Percentiles rank a stretch among this genome's conserved stretches.
Evolutionary conservation across 64 coral and sea anemone species (phyloP).

Genomic region (Stichodactyla mertensii): DNA sequence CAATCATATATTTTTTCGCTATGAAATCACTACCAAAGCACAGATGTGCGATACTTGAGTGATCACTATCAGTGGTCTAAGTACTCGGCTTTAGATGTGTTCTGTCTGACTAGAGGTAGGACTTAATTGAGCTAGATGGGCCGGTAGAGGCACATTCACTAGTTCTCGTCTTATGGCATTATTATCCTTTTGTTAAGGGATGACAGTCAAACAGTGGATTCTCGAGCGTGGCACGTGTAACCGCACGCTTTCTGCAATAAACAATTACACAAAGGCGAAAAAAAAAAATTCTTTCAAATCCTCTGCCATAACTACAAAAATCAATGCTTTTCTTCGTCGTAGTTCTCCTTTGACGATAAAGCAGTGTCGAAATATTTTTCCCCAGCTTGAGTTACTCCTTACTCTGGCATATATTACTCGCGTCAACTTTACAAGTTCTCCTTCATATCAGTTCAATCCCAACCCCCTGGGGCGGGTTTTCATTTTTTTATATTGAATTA

Average conservation of each 20-base stretch:
- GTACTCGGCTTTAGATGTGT: background rate
- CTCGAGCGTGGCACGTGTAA: background rate
- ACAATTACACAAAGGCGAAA: background rate
- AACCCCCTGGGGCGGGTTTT: background rate
- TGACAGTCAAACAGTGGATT: background rate
- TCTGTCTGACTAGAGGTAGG: background rate
- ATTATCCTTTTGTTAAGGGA: background rate
- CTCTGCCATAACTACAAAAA: background rate
- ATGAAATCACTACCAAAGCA: conserved; percentile 4
- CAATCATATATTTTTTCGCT: background rate
- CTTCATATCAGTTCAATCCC: background rate
- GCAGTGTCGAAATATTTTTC: background rate
- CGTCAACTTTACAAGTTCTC: background rate
- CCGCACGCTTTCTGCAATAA: conserved; percentile 4
- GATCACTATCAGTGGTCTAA: background rate
- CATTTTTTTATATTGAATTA: background rate
- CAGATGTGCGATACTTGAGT: background rate
- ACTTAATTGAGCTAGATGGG: background rate
- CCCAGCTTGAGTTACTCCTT: background rate
- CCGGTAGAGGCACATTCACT: background rate
- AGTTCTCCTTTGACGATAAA: too few species aligned
- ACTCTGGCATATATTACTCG: background rate
- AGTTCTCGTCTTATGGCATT: background rate
- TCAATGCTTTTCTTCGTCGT: background rate
- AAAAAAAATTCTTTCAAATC: background rate